phyloP scores from a whole-genome alignment of 92 coral and sea anemone genomes.

The Bergia sp. region DNA sequence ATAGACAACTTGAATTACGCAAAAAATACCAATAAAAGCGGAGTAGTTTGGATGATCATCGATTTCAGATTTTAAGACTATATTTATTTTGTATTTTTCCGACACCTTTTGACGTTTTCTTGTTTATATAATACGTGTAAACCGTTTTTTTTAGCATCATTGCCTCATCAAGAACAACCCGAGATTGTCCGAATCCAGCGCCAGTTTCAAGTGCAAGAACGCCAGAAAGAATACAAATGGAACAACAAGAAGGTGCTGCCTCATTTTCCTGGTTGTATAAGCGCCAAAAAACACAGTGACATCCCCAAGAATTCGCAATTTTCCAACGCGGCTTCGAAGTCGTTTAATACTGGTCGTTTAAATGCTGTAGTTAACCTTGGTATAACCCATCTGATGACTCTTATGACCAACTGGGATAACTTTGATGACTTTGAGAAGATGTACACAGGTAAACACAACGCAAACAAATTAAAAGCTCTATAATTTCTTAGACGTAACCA shows the following conservation, averaged over 20 bases:
- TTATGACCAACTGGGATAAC: conserved; percentile 70
- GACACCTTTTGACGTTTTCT: too few species aligned
- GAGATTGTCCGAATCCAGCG: conserved; percentile 28
- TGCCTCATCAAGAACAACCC: conserved; percentile 23
- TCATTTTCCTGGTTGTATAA: conserved; percentile 27
- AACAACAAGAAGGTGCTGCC: neutral
- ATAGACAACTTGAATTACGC: neutral
- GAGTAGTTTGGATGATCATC: neutral
- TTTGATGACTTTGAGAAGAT: conserved; percentile 65
- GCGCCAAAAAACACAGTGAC: conserved; percentile 44
- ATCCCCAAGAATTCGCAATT: conserved; percentile 78
- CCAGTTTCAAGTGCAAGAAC: conserved; percentile 31
- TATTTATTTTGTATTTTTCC: too few species aligned
- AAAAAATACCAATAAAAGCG: too few species aligned
- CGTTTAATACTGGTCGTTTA: conserved; percentile 67
- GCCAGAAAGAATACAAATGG: conserved; percentile 30
- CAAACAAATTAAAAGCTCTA: too few species aligned
- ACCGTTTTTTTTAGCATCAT: neutral
- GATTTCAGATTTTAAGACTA: too few species aligned
- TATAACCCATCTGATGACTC: conserved; percentile 61
- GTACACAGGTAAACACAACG: conserved; percentile 33
- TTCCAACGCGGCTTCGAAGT: conserved; percentile 61
- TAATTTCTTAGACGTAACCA: too few species aligned
- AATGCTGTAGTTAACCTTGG: conserved; percentile 73
- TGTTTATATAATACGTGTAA: neutral